Evolutionary conservation across 2,797 vertebrate genomes (phyloP).

Genomic region (Tragelaphus oryx): DNA sequence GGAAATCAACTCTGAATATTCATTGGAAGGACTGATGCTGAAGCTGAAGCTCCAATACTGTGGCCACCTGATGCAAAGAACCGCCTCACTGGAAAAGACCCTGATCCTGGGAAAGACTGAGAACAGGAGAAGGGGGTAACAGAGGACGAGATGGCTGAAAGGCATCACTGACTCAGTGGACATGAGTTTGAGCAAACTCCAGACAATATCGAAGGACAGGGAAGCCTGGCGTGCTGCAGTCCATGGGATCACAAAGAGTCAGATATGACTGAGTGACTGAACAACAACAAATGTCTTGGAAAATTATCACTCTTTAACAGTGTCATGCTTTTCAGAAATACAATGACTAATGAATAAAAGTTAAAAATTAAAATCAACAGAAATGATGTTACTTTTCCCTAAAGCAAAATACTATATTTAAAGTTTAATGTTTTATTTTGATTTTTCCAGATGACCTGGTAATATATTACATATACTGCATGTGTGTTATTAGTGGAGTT

Average conservation of each 20-base stretch:
- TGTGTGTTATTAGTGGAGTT: neutral
- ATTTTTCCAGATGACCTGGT: neutral
- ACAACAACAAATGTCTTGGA: neutral
- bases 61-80: neutral
- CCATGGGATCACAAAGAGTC: neutral
- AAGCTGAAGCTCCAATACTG: neutral
- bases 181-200: neutral
- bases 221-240: neutral
- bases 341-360: neutral
- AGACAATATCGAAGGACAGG: neutral
- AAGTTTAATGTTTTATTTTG: neutral
- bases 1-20: neutral
- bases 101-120: neutral
- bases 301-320: neutral
- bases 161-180: neutral
- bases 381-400: neutral
- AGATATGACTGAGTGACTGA: neutral
- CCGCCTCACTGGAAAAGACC: neutral
- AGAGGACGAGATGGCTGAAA: neutral
- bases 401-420: constrained; percentile 15
- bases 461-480: neutral
- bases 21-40: neutral
- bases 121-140: neutral
- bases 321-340: neutral
- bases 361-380: constrained; percentile 25